Evolutionary conservation across 2,888 invertebrate genomes (phyloP).

Genomic region (Zaprionus bogoriensis): DNA sequence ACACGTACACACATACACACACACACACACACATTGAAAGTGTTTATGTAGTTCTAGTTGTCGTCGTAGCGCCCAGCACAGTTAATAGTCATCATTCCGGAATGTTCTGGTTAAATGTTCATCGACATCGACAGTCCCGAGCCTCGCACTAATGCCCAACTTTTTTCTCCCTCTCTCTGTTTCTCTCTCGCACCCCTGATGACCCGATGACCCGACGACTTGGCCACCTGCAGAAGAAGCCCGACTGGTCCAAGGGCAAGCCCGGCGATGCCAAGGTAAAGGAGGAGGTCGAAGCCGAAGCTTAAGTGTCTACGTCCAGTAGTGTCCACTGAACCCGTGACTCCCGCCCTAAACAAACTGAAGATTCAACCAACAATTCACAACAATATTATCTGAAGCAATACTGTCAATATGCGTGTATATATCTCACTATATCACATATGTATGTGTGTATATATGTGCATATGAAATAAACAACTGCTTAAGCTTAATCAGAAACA

Average conservation of each 20-base stretch:
- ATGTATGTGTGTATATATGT: constrained; percentile 17
- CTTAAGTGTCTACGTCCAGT: constrained; percentile 85
- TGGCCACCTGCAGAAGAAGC: constrained; percentile 91
- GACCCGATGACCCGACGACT: no score
- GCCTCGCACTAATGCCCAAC: constrained; percentile 21
- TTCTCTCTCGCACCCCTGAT: constrained; percentile 1
- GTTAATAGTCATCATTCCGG: constrained; percentile 37
- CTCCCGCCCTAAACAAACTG: constrained; percentile 81
- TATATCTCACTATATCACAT: constrained; percentile 62
- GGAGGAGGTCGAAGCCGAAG: constrained; percentile 92
- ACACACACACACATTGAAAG: constrained; percentile 25
- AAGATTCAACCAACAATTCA: constrained; percentile 48
- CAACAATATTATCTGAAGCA: constrained; percentile 60
- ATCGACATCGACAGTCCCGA: background rate
- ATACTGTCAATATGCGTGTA: constrained; percentile 61
- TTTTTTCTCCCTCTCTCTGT: background rate
- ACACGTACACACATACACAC: constrained; percentile 11
- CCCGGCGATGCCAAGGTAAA: constrained; percentile 93
- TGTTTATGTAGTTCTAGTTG: constrained; percentile 37
- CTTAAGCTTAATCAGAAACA: constrained; percentile 60
- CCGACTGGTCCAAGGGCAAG: constrained; percentile 96
- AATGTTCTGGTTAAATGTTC: constrained; percentile 46
- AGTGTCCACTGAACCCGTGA: constrained; percentile 83
- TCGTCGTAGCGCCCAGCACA: constrained; percentile 52
- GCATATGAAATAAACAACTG: constrained; percentile 42